Evolutionary conservation across 2,113 vertebrate genomes (phyloP), one percentile per base, ranked within the genome.

Genomic region (Galeopterus variegatus): DNA sequence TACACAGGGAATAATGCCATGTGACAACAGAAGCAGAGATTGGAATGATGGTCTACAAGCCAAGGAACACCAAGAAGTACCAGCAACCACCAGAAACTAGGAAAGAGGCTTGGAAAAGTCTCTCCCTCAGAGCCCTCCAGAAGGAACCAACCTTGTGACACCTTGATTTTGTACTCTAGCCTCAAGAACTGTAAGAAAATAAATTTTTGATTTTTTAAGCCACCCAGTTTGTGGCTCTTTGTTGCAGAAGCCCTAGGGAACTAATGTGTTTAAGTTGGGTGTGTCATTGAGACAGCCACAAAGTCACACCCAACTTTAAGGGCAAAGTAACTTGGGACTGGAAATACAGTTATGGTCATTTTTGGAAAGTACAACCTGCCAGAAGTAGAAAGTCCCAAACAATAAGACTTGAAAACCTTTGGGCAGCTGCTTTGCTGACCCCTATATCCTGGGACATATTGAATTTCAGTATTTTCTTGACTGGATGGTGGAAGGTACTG

Each of bases 21-120:
- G 48, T 95, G 54, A 70, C 81, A 95, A 62, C 2, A n/a, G 70
- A 73, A 52, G 50, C 64, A 67, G 41, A 83, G 41, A 79, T 12
- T 84, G 45, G 77, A 89, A 84, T 54, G 14, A n/a, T 28, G 62
- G 77, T 56, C 56, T n/a, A 45, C 24, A 79, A 56, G 31, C 41
- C 58, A 89, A 72, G 21, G 77, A 83, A 82, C 50, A n/a, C 28
- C 87, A 93, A 83, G 41, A 41, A 88, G 75, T 72, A 33, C 76
- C 31, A 4, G 60, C 15, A 52, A 77, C 56, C 9, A 26, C 15
- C 36, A 73, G 82, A 72, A 52, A 14, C 36, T 64, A 52, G 50
- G 33, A 86, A 45, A 86, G 76, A 64, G 15, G 13, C 48, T 75
- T 26, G 65, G 21, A 77, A 72, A 60, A 64, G 33, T 58, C 13